Base-by-base conservation (phyloP, 2,888 invertebrate species). In the Cerceris ruficornis region DNA sequence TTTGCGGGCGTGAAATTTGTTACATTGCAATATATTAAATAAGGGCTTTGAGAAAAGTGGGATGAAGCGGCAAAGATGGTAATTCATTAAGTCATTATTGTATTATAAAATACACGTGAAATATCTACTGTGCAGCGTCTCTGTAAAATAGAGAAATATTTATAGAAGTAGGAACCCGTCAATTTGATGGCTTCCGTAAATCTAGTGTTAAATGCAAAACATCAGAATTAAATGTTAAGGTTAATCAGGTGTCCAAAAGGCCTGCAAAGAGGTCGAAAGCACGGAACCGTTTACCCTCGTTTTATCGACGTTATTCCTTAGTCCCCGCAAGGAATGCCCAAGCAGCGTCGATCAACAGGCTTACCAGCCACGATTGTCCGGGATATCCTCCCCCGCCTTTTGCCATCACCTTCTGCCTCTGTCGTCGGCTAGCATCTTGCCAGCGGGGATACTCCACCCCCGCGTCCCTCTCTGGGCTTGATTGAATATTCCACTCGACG, bases 401-500 rank as follows among this genome's bases (percentile, higher is more conserved):
- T 66, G 59, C 74, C 85, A 59, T 72, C 77, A 65, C 68, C 70
- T 68, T 72, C 69, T 58, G 52, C 46, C 74, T 28, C 41, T 55
- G 39, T 67, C 75, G 68, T 74, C 57, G 54, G 46, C 17, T 42
- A 57, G 65, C 76, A 58, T 81, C 81, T 75, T 73, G 54, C 67
- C 70, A 52, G 61, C 57, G 54, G 68, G 68, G 62, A n/a, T 15
- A 65, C 59, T 46, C n/a, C 41, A 39, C 17, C 58, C 41, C 60
- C 57, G 7, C 49, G 14, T 28, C 39, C 62, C 74, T 59, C 83
- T 41, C 60, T 70, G 71, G 82, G 83, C 85, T 84, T 86, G 89
- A 91, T 91, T 91, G 89, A 90, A 91, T 91, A 91, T 91, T 91
- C 91, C 85, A 81, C 86, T 87, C 90, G 84, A 85, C 87, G 89